A percentile compares a stretch with the other conserved stretches of the same genome.
These are phyloP conservation scores for Liopterus haemorrhoidalis DNA, from an alignment of 2,888 invertebrate species.

Conservation along the genomic window DNA sequence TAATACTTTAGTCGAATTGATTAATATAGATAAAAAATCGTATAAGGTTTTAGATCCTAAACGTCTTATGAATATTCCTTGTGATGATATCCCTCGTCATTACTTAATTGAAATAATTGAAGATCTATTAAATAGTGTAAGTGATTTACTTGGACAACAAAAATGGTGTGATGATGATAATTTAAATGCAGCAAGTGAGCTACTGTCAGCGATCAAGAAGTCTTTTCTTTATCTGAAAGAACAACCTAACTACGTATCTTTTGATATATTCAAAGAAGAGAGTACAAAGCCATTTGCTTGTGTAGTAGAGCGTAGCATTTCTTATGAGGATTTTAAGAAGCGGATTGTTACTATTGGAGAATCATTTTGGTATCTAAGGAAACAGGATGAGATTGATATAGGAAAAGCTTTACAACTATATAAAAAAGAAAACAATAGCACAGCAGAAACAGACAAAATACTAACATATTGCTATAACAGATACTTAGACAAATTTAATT, in stretches of 20 bases:
- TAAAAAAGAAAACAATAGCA: neutral
- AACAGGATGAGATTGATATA: conserved; percentile 3
- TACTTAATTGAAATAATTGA: conserved; percentile 3
- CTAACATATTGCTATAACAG: neutral
- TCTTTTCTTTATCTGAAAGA: conserved; percentile 6
- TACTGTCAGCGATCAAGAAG: conserved; percentile 4
- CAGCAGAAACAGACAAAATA: neutral
- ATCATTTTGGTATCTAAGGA: conserved; percentile 3
- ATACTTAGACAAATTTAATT: conserved; percentile 8
- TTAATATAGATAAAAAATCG: conserved; percentile 2
- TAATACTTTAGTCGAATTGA: too few relatives aligned
- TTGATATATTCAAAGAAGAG: conserved; percentile 6
- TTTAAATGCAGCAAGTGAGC: conserved; percentile 7
- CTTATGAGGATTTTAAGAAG: conserved; percentile 4
- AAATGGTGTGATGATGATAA: neutral
- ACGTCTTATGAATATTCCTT: conserved; percentile 5
- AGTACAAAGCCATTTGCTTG: conserved; percentile 10
- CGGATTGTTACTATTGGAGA: conserved; percentile 6
- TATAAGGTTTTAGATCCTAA: conserved; percentile 1
- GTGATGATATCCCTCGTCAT: neutral
- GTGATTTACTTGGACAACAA: neutral
- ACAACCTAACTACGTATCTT: conserved; percentile 3
- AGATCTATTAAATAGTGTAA: neutral
- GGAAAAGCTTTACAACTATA: conserved; percentile 5
- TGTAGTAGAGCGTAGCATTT: neutral